These are phyloP conservation scores for Acronicta psi DNA, from an alignment of 2,888 invertebrate genomes.

Conservation along the genomic window DNA sequence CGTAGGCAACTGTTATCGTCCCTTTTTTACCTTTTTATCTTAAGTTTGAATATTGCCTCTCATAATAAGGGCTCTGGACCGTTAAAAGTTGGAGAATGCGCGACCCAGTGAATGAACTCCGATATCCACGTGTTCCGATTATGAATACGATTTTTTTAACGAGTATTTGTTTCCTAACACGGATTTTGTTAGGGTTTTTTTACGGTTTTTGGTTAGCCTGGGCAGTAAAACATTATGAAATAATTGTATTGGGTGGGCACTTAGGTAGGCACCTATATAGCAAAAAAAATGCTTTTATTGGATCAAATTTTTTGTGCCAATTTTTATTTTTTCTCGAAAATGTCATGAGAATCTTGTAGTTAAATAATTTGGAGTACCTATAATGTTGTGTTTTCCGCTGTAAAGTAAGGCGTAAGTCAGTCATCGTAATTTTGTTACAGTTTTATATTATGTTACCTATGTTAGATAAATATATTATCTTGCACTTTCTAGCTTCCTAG, in stretches of 20 bases:
- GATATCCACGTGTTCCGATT: slow-evolving; percentile 67
- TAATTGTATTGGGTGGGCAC: too few relatives aligned
- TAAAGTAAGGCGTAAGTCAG: too few relatives aligned
- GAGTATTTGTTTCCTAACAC: slow-evolving; percentile 52
- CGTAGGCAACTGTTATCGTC: slow-evolving; percentile 72
- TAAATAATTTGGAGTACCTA: too few relatives aligned
- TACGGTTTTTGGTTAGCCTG: slow-evolving; percentile 20
- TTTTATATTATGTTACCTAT: background rate
- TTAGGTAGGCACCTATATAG: too few relatives aligned
- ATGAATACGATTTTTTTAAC: slow-evolving; percentile 61
- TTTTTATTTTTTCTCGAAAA: too few relatives aligned
- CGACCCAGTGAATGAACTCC: slow-evolving; percentile 78
- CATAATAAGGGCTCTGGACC: slow-evolving; percentile 80
- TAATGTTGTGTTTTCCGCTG: too few relatives aligned
- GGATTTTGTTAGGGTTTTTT: slow-evolving; percentile 22
- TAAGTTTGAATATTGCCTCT: slow-evolving; percentile 83
- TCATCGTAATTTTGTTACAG: background rate
- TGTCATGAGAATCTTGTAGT: too few relatives aligned
- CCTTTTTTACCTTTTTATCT: slow-evolving; percentile 80
- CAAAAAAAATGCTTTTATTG: too few relatives aligned
- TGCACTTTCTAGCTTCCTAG: slow-evolving; percentile 8
- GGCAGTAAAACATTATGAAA: background rate
- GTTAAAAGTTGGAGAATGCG: slow-evolving; percentile 74
- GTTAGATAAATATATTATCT: too few relatives aligned
- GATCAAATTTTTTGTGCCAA: too few relatives aligned